Percentiles rank a stretch among this genome's conserved stretches.
These are phyloP conservation scores for Coendou prehensilis DNA, from an alignment of 2,797 vertebrate genomes.

Conservation along the genomic window DNA sequence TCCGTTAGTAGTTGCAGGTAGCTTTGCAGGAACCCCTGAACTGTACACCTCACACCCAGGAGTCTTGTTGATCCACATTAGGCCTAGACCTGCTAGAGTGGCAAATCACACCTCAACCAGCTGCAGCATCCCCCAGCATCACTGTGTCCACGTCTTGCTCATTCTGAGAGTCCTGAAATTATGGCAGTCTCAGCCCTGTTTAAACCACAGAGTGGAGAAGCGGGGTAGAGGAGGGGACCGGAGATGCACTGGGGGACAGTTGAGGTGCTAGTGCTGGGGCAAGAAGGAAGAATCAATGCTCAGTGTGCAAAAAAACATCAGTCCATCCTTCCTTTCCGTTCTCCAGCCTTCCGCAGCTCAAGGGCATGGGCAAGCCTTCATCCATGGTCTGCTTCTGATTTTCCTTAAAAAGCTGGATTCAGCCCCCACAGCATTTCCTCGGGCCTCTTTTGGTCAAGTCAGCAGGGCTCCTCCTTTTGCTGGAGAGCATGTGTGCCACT, in stretches of 20 bases:
- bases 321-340: not conserved
- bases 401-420: constrained; percentile 11
- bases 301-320: not conserved
- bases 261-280: not conserved
- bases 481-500: accelerated
- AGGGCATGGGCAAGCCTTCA: not conserved
- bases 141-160: not conserved
- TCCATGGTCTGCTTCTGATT: not conserved
- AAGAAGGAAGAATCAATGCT: not conserved
- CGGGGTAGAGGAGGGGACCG: not conserved
- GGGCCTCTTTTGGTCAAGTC: not conserved
- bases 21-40: not conserved
- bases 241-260: not conserved
- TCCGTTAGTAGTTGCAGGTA: not conserved
- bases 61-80: not conserved
- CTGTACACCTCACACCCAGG: not conserved
- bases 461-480: not conserved
- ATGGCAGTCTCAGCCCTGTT: not conserved
- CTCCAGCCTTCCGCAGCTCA: not conserved
- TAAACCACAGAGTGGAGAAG: not conserved
- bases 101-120: not conserved
- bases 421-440: not conserved
- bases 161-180: not conserved
- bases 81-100: not conserved
- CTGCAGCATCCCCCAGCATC: not conserved